Evolutionary conservation across 2,113 vertebrate genomes (phyloP), one percentile per base, ranked within the genome.

Genomic region (Coracopsis vasa): DNA sequence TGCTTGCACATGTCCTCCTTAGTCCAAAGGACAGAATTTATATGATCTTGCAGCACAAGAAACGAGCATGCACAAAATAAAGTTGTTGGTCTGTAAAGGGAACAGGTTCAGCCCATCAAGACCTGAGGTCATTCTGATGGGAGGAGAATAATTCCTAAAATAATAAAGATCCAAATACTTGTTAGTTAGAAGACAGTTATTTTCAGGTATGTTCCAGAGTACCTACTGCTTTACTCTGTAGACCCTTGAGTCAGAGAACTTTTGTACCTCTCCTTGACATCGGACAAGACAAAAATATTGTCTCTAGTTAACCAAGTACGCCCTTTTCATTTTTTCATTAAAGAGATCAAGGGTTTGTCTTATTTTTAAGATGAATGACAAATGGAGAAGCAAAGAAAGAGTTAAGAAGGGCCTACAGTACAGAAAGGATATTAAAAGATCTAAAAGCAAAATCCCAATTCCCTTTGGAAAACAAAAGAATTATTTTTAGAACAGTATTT

Each of bases 401-500:
- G 88, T 94, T 93, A 96, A 79, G 33, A 69, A 80, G 15, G 16
- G 86, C 50, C 54, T 44, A 37, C 24, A 79, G 51, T 21, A 80
- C 66, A 58, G 58, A 88, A 92, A 84, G 44, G 72, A 56, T 94
- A 90, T 88, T 88, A 86, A 88, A 95, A 97, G 75, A 92, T 54
- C 90, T 79, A 84, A 61, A 94, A 95, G 61, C 47, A 96, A 91
- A 93, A 90, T n/a, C 88, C 75, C 85, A 84, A 96, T 81, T 96
- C 94, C 82, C 94, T 85, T 88, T 39, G 84, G 80, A 94, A 95
- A 95, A 95, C 67, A 94, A 93, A 96, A 77, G 37, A 73, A 88
- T 48, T 96, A 92, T 94, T 96, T 93, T 96, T 94, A 95, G 86
- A 19, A 9, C 39, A 37, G 50, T 92, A 94, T 93, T 95, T 95